A percentile compares a stretch with the other conserved stretches of the same genome.
phyloP scores from a whole-genome alignment of 92 coral and sea anemone species.

The Actinostola sp. region DNA sequence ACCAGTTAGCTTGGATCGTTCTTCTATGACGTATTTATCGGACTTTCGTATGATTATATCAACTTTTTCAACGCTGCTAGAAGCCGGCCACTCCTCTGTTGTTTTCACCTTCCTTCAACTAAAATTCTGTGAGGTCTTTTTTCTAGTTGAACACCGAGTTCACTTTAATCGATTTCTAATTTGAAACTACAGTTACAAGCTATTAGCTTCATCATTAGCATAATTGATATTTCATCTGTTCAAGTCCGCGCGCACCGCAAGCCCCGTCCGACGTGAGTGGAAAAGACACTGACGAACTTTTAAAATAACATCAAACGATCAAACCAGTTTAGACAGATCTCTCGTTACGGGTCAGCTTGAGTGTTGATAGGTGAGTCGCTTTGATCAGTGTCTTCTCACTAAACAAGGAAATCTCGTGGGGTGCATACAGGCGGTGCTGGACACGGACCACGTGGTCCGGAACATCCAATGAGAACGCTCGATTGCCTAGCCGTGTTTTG shows the following conservation, averaged over 20 bases:
- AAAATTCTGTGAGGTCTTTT: slow-evolving; percentile 37
- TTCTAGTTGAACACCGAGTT: slow-evolving; percentile 9
- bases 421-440: too few species aligned
- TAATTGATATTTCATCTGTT: slow-evolving; percentile 54
- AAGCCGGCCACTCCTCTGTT: neutral
- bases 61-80: neutral
- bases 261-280: neutral
- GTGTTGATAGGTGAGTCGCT: slow-evolving; percentile 30
- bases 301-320: slow-evolving; percentile 30
- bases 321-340: slow-evolving; percentile 4
- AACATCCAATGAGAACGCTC: too few species aligned
- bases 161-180: slow-evolving; percentile 65
- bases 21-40: slow-evolving; percentile 1
- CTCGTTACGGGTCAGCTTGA: slow-evolving; percentile 18
- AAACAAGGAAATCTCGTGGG: too few species aligned
- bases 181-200: slow-evolving; percentile 55
- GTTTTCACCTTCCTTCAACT: neutral
- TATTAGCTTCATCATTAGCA: slow-evolving; percentile 52
- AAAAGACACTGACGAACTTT: slow-evolving; percentile 1
- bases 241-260: slow-evolving; percentile 13
- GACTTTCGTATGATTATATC: neutral
- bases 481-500: too few species aligned
- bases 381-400: too few species aligned
- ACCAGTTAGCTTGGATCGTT: slow-evolving; percentile 1
- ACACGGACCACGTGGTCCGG: too few species aligned